A percentile compares a stretch with the other conserved stretches of the same genome.
phyloP scores from a whole-genome alignment of 1,140 invertebrate species.

The Hycleus cichorii region DNA sequence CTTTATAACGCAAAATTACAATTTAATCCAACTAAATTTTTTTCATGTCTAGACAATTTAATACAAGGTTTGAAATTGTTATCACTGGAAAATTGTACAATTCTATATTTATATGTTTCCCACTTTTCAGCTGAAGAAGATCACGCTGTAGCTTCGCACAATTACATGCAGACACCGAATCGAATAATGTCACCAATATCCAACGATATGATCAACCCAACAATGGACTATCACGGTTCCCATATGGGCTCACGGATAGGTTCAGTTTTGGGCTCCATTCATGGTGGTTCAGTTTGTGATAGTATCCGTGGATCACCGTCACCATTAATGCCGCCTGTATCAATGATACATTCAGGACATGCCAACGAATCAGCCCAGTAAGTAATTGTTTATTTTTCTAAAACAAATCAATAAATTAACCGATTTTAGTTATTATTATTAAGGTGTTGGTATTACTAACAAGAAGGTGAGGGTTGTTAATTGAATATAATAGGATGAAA shows the following conservation, averaged over 20 bases:
- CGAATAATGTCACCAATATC: slow-evolving; percentile 36
- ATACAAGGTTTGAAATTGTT: slow-evolving; percentile 17
- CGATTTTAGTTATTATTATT: slow-evolving; percentile 22
- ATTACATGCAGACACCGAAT: slow-evolving; percentile 33
- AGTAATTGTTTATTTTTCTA: slow-evolving; percentile 24
- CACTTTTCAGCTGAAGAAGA: slow-evolving; percentile 50
- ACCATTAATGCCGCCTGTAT: slow-evolving; percentile 37
- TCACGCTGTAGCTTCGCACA: slow-evolving; percentile 39
- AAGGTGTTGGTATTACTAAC: slow-evolving; percentile 41
- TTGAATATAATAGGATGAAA: slow-evolving; percentile 25
- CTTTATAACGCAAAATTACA: slow-evolving; percentile 20
- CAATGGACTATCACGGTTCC: slow-evolving; percentile 37
- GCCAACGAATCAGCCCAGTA: slow-evolving; percentile 36
- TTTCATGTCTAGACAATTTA: slow-evolving; percentile 27
- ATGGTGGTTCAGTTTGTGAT: slow-evolving; percentile 39
- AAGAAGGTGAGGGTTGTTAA: slow-evolving; percentile 22
- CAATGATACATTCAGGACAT: slow-evolving; percentile 38
- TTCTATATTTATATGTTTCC: not conserved
- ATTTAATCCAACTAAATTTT: not conserved
- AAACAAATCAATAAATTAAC: not conserved
- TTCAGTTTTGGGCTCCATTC: slow-evolving; percentile 43
- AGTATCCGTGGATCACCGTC: slow-evolving; percentile 37
- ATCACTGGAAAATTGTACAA: not conserved
- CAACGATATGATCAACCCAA: slow-evolving; percentile 40
- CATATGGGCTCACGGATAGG: slow-evolving; percentile 38